Evolutionary conservation across 2,888 invertebrate species (phyloP).

Genomic region (Anticlea derivata): DNA sequence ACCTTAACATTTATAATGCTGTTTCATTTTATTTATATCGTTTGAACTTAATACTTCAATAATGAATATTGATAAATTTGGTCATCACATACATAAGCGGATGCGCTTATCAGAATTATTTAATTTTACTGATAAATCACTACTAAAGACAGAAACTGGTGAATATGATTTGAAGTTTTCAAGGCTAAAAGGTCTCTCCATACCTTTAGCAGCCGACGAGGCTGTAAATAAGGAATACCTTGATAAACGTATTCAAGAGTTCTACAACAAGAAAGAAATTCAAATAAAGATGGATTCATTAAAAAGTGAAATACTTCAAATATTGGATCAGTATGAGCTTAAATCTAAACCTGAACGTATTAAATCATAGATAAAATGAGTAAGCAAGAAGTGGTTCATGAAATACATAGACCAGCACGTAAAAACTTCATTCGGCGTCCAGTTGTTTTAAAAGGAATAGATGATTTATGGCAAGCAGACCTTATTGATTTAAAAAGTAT

Average conservation of each 20-base stretch:
- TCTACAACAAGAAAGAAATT: background rate
- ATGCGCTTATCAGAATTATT: no score
- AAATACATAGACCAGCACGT: conserved; percentile 13
- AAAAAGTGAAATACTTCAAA: background rate
- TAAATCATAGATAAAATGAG: conserved; percentile 10
- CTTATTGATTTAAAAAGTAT: conserved; percentile 43
- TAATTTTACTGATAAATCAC: no score
- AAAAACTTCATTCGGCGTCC: conserved; percentile 1
- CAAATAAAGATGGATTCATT: conserved; percentile 6
- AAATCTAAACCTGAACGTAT: background rate
- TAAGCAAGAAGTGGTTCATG: conserved; percentile 22
- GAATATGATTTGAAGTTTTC: background rate
- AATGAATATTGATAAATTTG: no score
- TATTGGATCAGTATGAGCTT: no score
- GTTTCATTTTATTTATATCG: background rate
- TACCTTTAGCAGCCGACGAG: no score
- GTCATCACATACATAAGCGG: no score
- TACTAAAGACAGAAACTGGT: background rate
- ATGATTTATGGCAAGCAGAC: conserved; percentile 68
- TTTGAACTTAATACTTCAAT: no score
- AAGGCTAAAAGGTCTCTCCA: background rate
- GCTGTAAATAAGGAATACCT: conserved; percentile 11
- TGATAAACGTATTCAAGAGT: background rate
- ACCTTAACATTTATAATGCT: background rate
- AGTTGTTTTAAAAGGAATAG: conserved; percentile 50